Percentiles rank a stretch among this genome's conserved stretches.
These are phyloP conservation scores for Cosmia trapezina DNA, from an alignment of 2,888 invertebrate genomes.

Conservation along the genomic window DNA sequence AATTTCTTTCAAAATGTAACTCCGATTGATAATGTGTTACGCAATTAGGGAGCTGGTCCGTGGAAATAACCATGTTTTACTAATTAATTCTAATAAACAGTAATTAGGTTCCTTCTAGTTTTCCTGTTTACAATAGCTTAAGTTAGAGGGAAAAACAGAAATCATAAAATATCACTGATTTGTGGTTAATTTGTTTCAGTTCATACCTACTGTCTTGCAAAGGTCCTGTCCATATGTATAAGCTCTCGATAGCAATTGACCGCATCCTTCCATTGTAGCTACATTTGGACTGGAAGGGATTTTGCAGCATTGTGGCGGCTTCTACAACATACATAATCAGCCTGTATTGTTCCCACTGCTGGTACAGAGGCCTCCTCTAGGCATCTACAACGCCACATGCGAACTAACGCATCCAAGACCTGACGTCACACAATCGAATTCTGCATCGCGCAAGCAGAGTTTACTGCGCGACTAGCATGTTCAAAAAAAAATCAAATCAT, in stretches of 20 bases:
- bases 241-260: background rate
- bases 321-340: no score
- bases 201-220: background rate
- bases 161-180: slow-evolving; percentile 10
- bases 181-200: slow-evolving; percentile 11
- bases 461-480: no score
- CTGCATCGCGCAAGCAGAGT: no score
- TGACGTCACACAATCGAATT: no score
- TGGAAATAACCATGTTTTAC: background rate
- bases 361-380: no score
- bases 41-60: no score
- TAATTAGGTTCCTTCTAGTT: slow-evolving; percentile 22
- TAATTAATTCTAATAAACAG: slow-evolving; percentile 37
- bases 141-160: slow-evolving; percentile 32
- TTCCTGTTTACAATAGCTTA: slow-evolving; percentile 53
- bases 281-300: background rate
- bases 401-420: no score
- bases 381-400: no score
- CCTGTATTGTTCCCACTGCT: no score
- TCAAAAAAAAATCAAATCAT: no score
- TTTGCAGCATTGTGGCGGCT: background rate
- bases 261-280: background rate
- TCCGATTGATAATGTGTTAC: no score
- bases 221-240: background rate
- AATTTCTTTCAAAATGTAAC: no score